These are phyloP conservation scores for Lapara coniferarum DNA, from an alignment of 2,888 invertebrate genomes.

Conservation along the genomic window DNA sequence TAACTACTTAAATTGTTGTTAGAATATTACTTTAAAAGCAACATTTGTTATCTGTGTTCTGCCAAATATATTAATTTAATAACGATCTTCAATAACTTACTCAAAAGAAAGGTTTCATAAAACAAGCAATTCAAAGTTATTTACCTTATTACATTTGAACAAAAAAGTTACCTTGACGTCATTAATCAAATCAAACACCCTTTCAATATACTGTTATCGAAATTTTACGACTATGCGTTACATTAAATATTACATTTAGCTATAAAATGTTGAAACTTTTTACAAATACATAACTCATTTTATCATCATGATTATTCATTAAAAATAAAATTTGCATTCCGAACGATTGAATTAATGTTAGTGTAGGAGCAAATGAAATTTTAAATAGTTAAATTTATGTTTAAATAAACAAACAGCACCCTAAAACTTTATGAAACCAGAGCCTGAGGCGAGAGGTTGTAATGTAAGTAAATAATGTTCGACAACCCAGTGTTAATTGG, in stretches of 20 bases:
- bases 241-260: background rate
- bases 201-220: no score
- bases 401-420: background rate
- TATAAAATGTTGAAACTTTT: background rate
- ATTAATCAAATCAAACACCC: no score
- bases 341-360: background rate
- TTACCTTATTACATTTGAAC: no score
- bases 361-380: background rate
- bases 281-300: background rate
- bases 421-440: background rate
- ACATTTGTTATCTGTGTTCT: no score
- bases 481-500: constrained; percentile 17
- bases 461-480: background rate
- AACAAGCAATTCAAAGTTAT: no score
- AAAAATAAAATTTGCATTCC: background rate
- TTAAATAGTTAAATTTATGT: background rate
- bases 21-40: no score
- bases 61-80: no score
- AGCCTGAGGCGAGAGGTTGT: background rate
- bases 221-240: no score
- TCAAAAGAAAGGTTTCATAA: no score
- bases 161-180: no score
- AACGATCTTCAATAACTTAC: no score
- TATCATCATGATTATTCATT: background rate
- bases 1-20: no score